A percentile compares a stretch with the other conserved stretches of the same genome.
These are phyloP conservation scores for Pseudococcus longispinus DNA, from an alignment of 2,888 invertebrate genomes.

Conservation along the genomic window DNA sequence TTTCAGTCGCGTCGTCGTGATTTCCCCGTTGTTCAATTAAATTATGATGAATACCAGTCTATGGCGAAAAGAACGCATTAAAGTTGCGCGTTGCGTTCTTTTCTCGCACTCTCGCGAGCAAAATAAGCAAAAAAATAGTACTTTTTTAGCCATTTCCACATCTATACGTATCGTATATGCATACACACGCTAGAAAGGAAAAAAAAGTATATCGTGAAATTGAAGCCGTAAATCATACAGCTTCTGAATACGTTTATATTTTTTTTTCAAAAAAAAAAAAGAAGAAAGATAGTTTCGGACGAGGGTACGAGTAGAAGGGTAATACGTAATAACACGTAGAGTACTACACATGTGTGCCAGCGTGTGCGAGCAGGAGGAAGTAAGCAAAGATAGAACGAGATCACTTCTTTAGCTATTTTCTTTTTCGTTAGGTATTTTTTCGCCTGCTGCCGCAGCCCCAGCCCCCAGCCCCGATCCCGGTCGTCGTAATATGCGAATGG, in stretches of 20 bases:
- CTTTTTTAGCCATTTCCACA: slow-evolving; percentile 31
- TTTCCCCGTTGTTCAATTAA: slow-evolving; percentile 55
- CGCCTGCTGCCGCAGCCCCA: not conserved
- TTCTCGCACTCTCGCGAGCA: not conserved
- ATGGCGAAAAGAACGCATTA: no score
- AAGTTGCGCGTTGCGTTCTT: no score
- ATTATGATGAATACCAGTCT: slow-evolving; percentile 48
- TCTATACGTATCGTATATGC: not conserved
- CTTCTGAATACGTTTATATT: slow-evolving; percentile 50
- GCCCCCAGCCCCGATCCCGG: no score
- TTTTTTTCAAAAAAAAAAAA: not conserved
- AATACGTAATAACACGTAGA: slow-evolving; percentile 21
- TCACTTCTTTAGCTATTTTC: slow-evolving; percentile 25
- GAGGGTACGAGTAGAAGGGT: not conserved
- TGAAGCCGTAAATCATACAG: slow-evolving; percentile 57
- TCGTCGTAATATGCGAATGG: not conserved
- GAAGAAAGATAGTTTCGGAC: not conserved
- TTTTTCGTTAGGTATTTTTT: not conserved
- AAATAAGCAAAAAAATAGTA: not conserved
- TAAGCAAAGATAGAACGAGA: not conserved
- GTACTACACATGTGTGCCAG: not conserved
- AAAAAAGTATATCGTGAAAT: slow-evolving; percentile 35
- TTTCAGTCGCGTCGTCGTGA: slow-evolving; percentile 37
- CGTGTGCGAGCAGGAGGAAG: not conserved
- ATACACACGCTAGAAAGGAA: not conserved